Evolutionary conservation across 2,797 vertebrate species (phyloP).

Genomic region (Simalia tracyae): DNA sequence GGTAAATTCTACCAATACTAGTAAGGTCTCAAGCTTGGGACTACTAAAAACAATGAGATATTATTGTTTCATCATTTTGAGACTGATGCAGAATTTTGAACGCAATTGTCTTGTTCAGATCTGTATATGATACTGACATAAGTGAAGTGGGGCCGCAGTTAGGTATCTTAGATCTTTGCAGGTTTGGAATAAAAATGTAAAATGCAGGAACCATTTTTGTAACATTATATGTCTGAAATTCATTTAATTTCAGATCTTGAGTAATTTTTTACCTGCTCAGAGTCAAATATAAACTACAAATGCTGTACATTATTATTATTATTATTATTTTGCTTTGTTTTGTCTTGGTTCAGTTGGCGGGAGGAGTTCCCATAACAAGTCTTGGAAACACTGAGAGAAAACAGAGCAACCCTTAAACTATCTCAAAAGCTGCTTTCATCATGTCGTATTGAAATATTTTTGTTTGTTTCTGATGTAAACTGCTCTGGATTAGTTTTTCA

Average conservation of each 20-base stretch:
- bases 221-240: not conserved
- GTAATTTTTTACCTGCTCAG: not conserved
- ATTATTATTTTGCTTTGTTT: not conserved
- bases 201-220: not conserved
- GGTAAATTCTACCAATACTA: not conserved
- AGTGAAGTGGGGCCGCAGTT: not conserved
- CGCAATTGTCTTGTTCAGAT: not conserved
- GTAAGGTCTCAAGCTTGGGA: not conserved
- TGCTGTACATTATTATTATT: not conserved
- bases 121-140: not conserved
- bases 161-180: not conserved
- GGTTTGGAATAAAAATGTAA: not conserved
- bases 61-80: not conserved
- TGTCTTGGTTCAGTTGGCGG: not conserved
- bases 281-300: not conserved
- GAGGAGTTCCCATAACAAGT: not conserved
- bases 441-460: not conserved
- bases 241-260: not conserved
- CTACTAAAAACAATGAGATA: not conserved
- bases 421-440: not conserved
- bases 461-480: not conserved
- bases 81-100: not conserved
- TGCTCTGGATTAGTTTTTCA: not conserved
- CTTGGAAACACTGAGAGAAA: not conserved
- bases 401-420: not conserved